phyloP scores from a whole-genome alignment of 2,888 invertebrate species.

The Rhyacophila evoluta region DNA sequence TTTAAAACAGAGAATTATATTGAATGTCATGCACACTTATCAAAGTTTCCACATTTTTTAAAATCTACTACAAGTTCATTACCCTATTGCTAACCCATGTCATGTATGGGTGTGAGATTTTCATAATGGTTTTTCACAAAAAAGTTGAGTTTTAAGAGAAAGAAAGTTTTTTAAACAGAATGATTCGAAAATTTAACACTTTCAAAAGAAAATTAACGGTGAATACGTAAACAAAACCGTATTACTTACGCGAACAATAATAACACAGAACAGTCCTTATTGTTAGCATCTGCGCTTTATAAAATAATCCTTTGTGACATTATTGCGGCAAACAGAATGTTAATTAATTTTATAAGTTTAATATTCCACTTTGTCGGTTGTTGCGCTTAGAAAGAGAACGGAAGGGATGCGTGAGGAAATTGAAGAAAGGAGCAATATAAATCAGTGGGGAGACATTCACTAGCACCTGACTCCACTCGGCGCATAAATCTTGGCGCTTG shows the following conservation, averaged over 20 bases:
- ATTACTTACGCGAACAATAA: slow-evolving; percentile 42
- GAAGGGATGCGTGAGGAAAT: slow-evolving; percentile 49
- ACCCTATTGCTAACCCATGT: no score
- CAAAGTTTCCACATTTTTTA: no score
- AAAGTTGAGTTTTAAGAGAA: no score
- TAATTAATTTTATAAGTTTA: slow-evolving; percentile 55
- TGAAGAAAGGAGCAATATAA: slow-evolving; percentile 53
- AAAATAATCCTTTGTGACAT: slow-evolving; percentile 54
- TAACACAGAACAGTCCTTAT: slow-evolving; percentile 38
- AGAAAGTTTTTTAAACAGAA: background rate
- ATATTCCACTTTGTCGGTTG: slow-evolving; percentile 45
- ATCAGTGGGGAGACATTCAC: slow-evolving; percentile 49
- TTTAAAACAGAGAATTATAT: no score
- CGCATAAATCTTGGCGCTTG: slow-evolving; percentile 53
- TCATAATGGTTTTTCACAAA: no score
- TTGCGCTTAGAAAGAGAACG: slow-evolving; percentile 9
- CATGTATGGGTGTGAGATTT: no score
- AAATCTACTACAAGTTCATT: no score
- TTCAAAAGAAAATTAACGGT: background rate
- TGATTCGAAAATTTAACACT: background rate
- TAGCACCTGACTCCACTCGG: slow-evolving; percentile 52
- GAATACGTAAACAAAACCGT: slow-evolving; percentile 28
- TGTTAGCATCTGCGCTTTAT: slow-evolving; percentile 53
- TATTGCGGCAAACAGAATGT: slow-evolving; percentile 53
- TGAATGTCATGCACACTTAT: no score